Evolutionary conservation across 2,113 vertebrate species (phyloP), one percentile per base, ranked within the genome.

Genomic region (Muntiacus reevesi): DNA sequence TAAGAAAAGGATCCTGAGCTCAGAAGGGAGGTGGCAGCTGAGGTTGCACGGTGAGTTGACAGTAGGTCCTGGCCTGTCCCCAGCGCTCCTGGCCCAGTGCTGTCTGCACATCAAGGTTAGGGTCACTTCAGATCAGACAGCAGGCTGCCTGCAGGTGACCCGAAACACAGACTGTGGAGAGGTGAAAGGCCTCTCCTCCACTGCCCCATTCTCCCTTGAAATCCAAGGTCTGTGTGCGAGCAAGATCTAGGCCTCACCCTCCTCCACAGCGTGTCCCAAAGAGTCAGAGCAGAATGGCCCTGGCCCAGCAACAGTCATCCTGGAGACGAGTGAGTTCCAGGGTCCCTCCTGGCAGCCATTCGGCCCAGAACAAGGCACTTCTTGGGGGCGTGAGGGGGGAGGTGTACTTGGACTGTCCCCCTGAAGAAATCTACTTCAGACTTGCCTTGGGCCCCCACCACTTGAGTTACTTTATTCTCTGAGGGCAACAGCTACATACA

Each of bases 1-100:
- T 74, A 76, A 67, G n/a, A 54, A 16, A 76, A 95, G 14, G 28
- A 55, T 62, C 76, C 45, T 36, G 55, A 89, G 67, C 30, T 94
- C 89, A 60, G 43, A 40, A 74, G 36, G 85, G n/a, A 55, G 93
- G 23, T 43, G 47, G 67, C 23, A 87, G 74, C 23, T 33, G 33
- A 89, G 47, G 43, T 84, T 27, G 28, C 16, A 8, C 0, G 33
- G 71, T 88, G 71, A 89, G 60, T 64, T 60, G 43, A 60, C 87
- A 21, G 45, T 40, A 55, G 62, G 57, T 52, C 89, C 47, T 59
- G 21, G 57, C 84, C 55, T 94, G 54, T 86, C 50, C 50, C 8
- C n/a, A 33, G 14, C 2, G 4, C 28, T n/a, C 59, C 54, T 92
- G 33, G 71, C 45, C 84, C 62, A 60, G 71, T 74, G 84, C 16